A percentile compares a stretch with the other conserved stretches of the same genome.
Evolutionary conservation across 2,113 vertebrate genomes (phyloP).

Genomic region (Steatornis caripensis): DNA sequence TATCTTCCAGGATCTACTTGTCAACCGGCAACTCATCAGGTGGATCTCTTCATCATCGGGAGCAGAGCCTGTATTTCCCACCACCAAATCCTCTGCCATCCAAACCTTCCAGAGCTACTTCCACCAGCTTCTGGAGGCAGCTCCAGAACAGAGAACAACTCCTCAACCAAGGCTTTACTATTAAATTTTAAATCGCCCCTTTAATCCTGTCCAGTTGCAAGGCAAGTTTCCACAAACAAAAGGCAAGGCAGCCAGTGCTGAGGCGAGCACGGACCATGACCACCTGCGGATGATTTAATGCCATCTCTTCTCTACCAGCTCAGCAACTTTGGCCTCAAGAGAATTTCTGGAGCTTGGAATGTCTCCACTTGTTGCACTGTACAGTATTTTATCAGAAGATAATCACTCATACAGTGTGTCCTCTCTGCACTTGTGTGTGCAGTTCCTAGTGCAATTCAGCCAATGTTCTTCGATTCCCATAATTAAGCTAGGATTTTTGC

Average conservation of each 20-base stretch:
- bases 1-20: neutral
- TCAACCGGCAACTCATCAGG: neutral
- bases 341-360: neutral
- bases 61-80: neutral
- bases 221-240: neutral
- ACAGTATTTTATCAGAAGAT: neutral
- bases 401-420: neutral
- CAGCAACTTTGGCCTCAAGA: neutral
- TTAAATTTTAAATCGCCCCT: neutral
- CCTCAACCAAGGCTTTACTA: neutral
- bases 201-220: neutral
- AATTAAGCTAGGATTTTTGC: conserved; percentile 20
- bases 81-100: neutral
- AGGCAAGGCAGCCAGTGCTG: neutral
- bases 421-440: neutral
- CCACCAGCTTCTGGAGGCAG: neutral
- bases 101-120: neutral
- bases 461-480: neutral
- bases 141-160: neutral
- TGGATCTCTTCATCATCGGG: too few species aligned
- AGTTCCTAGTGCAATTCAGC: neutral
- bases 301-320: neutral
- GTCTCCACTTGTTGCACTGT: neutral
- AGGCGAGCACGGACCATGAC: accelerated
- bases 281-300: neutral